Conservation (phyloP, 2,888 invertebrate species). For the Synanthedon myopaeformis region DNA sequence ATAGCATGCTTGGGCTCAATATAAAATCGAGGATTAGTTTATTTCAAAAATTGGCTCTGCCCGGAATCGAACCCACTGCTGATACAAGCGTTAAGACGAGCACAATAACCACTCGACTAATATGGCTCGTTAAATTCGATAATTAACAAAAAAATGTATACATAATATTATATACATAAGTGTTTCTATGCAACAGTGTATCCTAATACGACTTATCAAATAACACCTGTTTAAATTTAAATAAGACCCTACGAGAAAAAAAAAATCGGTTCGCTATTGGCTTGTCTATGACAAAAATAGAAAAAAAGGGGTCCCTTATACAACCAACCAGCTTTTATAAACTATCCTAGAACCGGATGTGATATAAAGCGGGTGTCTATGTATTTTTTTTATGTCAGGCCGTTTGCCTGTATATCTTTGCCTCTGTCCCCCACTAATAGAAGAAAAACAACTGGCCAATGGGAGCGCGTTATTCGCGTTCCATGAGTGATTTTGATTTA, state of each 20-base stretch:
- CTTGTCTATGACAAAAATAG: conserved; percentile 2
- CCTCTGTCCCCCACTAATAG: conserved; percentile 16
- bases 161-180: too few species aligned
- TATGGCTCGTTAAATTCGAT: too few species aligned
- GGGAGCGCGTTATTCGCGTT: conserved; percentile 12
- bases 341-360: conserved; percentile 15
- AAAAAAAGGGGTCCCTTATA: conserved; percentile 9
- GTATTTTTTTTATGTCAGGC: conserved; percentile 11
- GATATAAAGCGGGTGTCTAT: conserved; percentile 7
- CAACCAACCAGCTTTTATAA: conserved; percentile 9
- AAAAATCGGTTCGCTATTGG: not conserved
- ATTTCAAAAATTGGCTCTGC: too few species aligned
- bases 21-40: too few species aligned
- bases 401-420: conserved; percentile 7
- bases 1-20: too few species aligned
- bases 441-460: conserved; percentile 22
- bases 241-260: not conserved
- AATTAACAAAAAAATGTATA: too few species aligned
- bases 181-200: too few species aligned
- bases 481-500: conserved; percentile 25
- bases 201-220: too few species aligned
- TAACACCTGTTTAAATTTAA: not conserved
- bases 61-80: too few species aligned
- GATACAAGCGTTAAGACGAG: too few species aligned
- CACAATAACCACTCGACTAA: too few species aligned